These are phyloP conservation scores for Sycobia sp. DNA, from an alignment of 1,140 invertebrate genomes.

Conservation along the genomic window DNA sequence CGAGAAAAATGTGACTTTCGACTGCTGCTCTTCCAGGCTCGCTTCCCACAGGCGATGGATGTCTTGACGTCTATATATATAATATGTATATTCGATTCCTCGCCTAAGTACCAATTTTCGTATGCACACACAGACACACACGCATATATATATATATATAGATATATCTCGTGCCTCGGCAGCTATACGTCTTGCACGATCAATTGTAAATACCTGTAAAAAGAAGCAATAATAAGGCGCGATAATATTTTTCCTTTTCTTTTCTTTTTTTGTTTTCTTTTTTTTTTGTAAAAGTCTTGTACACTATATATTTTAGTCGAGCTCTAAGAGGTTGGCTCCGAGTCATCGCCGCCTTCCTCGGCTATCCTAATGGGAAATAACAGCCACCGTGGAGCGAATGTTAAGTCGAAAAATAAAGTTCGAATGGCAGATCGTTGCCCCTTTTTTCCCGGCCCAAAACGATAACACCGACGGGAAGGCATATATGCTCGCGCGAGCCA, in stretches of 20 bases:
- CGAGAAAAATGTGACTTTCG: slow-evolving; percentile 39
- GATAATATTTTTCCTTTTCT: slow-evolving; percentile 42
- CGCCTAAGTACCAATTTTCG: too few species aligned
- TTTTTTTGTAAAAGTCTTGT: slow-evolving; percentile 42
- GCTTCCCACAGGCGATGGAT: too few species aligned
- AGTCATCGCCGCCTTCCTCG: neutral
- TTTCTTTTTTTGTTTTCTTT: too few species aligned
- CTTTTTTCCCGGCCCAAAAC: too few species aligned
- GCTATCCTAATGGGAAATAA: slow-evolving; percentile 13
- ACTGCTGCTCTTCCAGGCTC: slow-evolving; percentile 34
- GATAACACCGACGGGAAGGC: slow-evolving; percentile 17
- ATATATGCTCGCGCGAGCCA: slow-evolving; percentile 34
- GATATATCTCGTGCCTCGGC: slow-evolving; percentile 16
- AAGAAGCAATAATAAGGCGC: slow-evolving; percentile 39
- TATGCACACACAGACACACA: too few species aligned
- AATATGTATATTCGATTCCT: too few species aligned
- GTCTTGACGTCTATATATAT: slow-evolving; percentile 10
- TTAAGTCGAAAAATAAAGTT: too few species aligned
- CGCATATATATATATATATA: too few species aligned
- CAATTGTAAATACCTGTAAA: slow-evolving; percentile 53
- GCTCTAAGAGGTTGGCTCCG: slow-evolving; percentile 18
- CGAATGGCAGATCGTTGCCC: too few species aligned
- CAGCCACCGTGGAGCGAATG: too few species aligned
- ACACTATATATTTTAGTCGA: slow-evolving; percentile 39
- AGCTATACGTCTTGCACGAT: slow-evolving; percentile 29